Conservation (phyloP, 2,888 invertebrate species). For the Heliothis peltigera region DNA sequence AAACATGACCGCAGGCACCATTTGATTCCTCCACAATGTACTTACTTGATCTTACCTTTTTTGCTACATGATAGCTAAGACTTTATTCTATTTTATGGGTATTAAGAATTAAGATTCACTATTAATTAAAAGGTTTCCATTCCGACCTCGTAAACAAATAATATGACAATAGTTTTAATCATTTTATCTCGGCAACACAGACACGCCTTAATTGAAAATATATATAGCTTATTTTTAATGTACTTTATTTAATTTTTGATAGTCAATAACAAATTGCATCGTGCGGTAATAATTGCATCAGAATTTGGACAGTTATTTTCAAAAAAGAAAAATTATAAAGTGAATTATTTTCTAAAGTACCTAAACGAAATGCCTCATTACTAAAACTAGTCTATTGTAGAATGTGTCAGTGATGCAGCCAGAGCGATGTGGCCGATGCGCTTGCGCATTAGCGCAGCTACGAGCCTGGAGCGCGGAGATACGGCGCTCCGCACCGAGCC, state of each 20-base stretch:
- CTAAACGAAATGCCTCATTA: not conserved
- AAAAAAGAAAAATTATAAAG: not conserved
- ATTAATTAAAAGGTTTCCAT: too few relatives aligned
- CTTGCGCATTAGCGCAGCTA: conserved; percentile 73
- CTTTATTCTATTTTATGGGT: too few relatives aligned
- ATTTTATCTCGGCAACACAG: too few relatives aligned
- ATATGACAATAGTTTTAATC: too few relatives aligned
- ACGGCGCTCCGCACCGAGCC: conserved; percentile 58
- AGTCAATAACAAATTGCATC: not conserved
- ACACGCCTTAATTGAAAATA: too few relatives aligned
- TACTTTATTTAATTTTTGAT: too few relatives aligned
- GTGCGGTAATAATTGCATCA: too few relatives aligned
- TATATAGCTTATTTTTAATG: too few relatives aligned
- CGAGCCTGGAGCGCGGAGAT: conserved; percentile 76
- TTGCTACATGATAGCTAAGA: too few relatives aligned
- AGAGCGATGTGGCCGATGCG: conserved; percentile 60
- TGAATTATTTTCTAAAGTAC: not conserved
- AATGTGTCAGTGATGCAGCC: conserved; percentile 63
- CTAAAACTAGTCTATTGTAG: conserved; percentile 56
- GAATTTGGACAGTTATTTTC: too few relatives aligned
- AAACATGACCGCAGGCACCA: conserved; percentile 80
- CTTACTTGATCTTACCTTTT: conserved; percentile 18
- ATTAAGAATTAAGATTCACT: too few relatives aligned
- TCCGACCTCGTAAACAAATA: too few relatives aligned
- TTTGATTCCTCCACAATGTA: conserved; percentile 68